Evolutionary conservation across 2,113 vertebrate species (phyloP).

Genomic region (Loxodonta africana): DNA sequence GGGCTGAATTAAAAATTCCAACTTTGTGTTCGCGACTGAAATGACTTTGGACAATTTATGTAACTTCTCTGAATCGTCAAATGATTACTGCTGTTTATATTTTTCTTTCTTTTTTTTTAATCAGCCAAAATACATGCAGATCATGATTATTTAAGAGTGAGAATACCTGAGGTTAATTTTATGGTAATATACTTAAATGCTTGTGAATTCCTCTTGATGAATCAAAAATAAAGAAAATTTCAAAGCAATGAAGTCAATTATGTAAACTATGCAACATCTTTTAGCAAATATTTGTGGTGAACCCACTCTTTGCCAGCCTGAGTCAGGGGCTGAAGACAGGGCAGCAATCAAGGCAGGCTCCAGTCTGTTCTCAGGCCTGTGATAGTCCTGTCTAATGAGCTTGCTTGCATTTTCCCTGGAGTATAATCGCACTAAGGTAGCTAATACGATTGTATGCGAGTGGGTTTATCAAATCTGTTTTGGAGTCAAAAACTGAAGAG

Average conservation of each 20-base stretch:
- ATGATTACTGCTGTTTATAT: background rate
- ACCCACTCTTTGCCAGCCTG: background rate
- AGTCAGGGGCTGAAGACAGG: background rate
- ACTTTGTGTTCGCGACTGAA: background rate
- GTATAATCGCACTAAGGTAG: background rate
- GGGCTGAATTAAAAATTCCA: background rate
- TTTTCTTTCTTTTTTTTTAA: background rate
- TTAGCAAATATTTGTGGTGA: background rate
- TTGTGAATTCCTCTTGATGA: conserved; percentile 25
- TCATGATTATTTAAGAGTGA: background rate
- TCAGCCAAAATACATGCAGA: background rate
- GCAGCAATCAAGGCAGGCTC: accelerated
- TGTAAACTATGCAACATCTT: background rate
- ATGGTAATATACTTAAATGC: background rate
- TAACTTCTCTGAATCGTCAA: background rate
- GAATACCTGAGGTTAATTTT: background rate
- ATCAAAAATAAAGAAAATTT: conserved; percentile 7
- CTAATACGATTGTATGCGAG: background rate
- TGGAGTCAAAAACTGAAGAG: background rate
- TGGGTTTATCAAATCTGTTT: background rate
- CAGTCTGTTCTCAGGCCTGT: accelerated
- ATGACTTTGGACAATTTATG: background rate
- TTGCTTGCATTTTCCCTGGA: background rate
- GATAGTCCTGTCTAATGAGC: background rate
- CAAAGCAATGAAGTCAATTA: conserved; percentile 44